These are phyloP conservation scores for Lordiphosa mommai DNA, from an alignment of 1,140 invertebrate species.

Conservation along the genomic window DNA sequence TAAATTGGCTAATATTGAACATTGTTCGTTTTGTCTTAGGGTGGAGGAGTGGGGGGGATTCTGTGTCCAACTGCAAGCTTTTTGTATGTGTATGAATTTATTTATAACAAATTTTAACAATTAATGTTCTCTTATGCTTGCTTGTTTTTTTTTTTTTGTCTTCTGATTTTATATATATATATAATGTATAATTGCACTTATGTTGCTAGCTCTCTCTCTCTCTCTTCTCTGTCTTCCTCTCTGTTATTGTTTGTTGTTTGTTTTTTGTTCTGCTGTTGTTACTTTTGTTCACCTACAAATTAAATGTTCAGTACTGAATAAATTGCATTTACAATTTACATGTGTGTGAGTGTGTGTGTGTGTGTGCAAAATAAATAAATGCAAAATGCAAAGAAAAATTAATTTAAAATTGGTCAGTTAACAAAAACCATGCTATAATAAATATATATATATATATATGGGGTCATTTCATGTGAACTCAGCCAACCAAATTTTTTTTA, in stretches of 20 bases:
- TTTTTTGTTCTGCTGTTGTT: constrained; percentile 20
- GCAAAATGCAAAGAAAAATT: constrained; percentile 4
- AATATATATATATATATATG: not conserved
- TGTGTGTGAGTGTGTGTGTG: constrained; percentile 3
- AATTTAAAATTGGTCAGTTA: constrained; percentile 11
- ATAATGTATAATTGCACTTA: constrained; percentile 68
- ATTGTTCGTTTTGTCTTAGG: constrained; percentile 27
- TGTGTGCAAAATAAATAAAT: constrained; percentile 16
- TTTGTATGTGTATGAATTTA: constrained; percentile 6
- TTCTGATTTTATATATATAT: constrained; percentile 15
- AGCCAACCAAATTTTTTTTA: too few relatives aligned
- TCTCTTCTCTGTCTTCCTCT: constrained; percentile 12
- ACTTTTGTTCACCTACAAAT: constrained; percentile 42
- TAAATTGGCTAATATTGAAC: constrained; percentile 28
- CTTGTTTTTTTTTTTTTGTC: constrained; percentile 4
- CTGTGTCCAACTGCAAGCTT: not conserved
- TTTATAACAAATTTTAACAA: too few relatives aligned
- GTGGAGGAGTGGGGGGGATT: too few relatives aligned
- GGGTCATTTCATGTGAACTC: too few relatives aligned
- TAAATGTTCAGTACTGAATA: constrained; percentile 57
- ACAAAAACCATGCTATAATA: constrained; percentile 4
- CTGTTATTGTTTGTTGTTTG: constrained; percentile 32
- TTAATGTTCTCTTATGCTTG: not conserved
- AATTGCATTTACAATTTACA: constrained; percentile 35
- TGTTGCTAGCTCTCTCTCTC: constrained; percentile 36